Evolutionary conservation across 2,888 invertebrate genomes (phyloP).

Genomic region (Chouioia cunea): DNA sequence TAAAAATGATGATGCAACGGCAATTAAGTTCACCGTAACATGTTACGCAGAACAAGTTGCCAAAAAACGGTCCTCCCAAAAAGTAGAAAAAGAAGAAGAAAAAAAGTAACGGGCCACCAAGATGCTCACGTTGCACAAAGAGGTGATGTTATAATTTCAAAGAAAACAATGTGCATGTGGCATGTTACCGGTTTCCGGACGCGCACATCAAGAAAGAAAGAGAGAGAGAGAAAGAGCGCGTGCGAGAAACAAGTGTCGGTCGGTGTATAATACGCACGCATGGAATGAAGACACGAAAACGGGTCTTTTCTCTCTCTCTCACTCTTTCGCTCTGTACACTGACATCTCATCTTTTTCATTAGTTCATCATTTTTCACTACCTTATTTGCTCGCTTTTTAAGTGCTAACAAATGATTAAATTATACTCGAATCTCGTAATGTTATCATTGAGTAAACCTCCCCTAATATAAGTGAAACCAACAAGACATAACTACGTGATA

Average conservation of each 20-base stretch:
- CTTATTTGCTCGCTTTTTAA: too few species aligned
- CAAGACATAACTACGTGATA: too few species aligned
- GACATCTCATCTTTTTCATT: slow-evolving; percentile 11
- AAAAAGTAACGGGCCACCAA: slow-evolving; percentile 16
- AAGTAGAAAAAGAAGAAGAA: slow-evolving; percentile 9
- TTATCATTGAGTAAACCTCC: too few species aligned
- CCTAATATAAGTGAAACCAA: too few species aligned
- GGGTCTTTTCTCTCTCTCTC: too few species aligned
- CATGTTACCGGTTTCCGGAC: slow-evolving; percentile 28
- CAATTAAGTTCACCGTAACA: neutral
- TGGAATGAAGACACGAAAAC: slow-evolving; percentile 57
- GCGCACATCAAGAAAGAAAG: slow-evolving; percentile 7
- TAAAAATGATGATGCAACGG: neutral
- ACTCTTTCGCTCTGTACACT: too few species aligned
- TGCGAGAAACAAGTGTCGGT: slow-evolving; percentile 20
- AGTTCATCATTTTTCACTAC: neutral
- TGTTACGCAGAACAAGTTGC: slow-evolving; percentile 16
- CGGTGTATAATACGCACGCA: slow-evolving; percentile 40
- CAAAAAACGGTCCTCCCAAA: neutral
- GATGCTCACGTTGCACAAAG: neutral
- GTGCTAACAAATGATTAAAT: too few species aligned
- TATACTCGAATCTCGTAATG: too few species aligned
- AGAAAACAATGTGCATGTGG: slow-evolving; percentile 13
- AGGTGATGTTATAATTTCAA: slow-evolving; percentile 28
- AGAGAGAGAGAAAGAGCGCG: too few species aligned